These are phyloP conservation scores for Caenorhabditis becei DNA, from an alignment of 2,888 invertebrate genomes.

Conservation along the genomic window DNA sequence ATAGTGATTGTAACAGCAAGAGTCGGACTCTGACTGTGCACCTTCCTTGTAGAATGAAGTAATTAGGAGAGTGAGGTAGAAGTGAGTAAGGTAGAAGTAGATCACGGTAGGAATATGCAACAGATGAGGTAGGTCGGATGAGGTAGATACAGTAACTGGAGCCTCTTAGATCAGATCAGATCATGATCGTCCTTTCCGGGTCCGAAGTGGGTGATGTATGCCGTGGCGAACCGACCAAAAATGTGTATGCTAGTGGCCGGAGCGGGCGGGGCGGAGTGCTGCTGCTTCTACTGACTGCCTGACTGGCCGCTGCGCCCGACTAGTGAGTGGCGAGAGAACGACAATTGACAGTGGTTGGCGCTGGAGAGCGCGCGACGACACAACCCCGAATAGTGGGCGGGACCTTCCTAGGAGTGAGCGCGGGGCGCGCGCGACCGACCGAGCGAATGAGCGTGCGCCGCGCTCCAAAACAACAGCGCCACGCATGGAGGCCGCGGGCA, in stretches of 20 bases:
- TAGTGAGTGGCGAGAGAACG: conserved; percentile 57
- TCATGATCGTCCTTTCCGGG: conserved; percentile 20
- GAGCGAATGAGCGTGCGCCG: conserved; percentile 45
- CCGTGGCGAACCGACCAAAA: conserved; percentile 37
- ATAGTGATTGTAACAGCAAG: background rate
- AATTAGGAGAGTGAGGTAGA: background rate
- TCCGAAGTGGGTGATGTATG: conserved; percentile 16
- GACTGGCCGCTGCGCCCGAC: conserved; percentile 53
- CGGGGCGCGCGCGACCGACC: conserved; percentile 51
- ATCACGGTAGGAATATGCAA: conserved; percentile 12
- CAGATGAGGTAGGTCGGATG: conserved; percentile 38
- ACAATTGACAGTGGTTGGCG: conserved; percentile 51
- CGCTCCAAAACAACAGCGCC: conserved; percentile 60
- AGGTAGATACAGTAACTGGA: conserved; percentile 35
- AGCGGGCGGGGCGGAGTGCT: conserved; percentile 28
- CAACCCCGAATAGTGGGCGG: conserved; percentile 54
- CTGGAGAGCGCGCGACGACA: conserved; percentile 54
- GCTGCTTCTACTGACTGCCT: conserved; percentile 46
- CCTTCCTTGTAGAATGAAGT: conserved; percentile 25
- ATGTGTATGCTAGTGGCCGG: conserved; percentile 31
- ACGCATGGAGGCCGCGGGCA: conserved; percentile 54
- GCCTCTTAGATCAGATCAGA: conserved; percentile 17
- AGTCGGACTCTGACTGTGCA: conserved; percentile 7
- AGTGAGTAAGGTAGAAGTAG: conserved; percentile 24
- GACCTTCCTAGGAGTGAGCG: conserved; percentile 59